Base-by-base conservation (phyloP, 1,140 invertebrate genomes). In the Phthorimaea operculella region DNA sequence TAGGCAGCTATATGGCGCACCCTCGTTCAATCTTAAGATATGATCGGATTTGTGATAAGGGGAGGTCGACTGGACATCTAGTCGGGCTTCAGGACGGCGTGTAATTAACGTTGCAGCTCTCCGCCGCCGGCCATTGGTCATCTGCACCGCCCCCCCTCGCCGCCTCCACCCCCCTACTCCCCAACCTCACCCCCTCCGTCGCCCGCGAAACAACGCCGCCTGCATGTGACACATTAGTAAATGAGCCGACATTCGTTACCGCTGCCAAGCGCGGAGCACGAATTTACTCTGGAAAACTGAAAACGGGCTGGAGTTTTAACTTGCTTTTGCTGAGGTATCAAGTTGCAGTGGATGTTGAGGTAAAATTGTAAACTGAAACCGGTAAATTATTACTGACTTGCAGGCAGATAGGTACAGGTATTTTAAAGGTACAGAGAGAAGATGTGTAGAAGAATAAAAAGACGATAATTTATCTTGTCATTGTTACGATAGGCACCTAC, bases 181-280 rank as follows among this genome's bases (percentile, higher is more conserved):
- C 34, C 49, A 53, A 44, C 57, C 51, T 48, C 57, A 55, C 57
- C 49, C 36, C 48, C 42, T 15, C 39, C 55, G 18, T 58, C 44
- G 49, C 57, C 50, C 60, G 69, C 68, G 79, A 80, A 83, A 84
- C 79, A 84, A 79, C 79, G 68, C 76, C 78, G 78, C 70, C 72
- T 84, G 81, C 76, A 68, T 81, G 76, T 84, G 81, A 84, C 79
- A 84, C 78, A 84, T 83, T 84, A 81, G 79, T 83, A 83, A 84
- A 84, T 84, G 81, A 84, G 76, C 75, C 72, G 68, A 77, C 81
- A 83, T 84, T 82, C 76, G 76, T 82, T 81, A 84, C 73, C 36
- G 63, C 48, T 39, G 36, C 36, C 36, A 39, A 39, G 36, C 42
- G 50, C 60, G 51, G 52, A 60, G 47, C 45, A 47, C 14, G 45